phyloP scores from a whole-genome alignment of 2,888 invertebrate genomes.

The Opisthograptis luteolata region DNA sequence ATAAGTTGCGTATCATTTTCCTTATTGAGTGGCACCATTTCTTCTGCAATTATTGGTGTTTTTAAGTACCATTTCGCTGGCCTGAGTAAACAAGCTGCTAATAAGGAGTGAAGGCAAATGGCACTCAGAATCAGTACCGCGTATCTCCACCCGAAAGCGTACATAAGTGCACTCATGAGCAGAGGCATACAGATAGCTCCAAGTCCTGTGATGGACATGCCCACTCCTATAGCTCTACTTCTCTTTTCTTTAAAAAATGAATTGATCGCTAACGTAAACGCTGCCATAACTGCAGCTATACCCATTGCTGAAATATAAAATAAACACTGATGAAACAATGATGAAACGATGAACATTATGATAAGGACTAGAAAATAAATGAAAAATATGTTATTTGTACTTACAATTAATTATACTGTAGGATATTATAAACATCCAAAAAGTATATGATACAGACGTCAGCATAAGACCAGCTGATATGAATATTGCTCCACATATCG shows the following conservation, averaged over 20 bases:
- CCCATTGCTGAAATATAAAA: constrained; percentile 84
- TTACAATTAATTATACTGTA: constrained; percentile 89
- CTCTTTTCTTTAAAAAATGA: constrained; percentile 86
- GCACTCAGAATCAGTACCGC: constrained; percentile 86
- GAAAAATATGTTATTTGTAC: constrained; percentile 64
- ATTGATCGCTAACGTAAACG: constrained; percentile 86
- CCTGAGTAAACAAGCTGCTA: constrained; percentile 85
- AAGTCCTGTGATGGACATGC: constrained; percentile 86
- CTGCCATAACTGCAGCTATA: constrained; percentile 83
- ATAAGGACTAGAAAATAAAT: no score
- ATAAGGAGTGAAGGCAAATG: constrained; percentile 84
- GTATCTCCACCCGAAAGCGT: constrained; percentile 83
- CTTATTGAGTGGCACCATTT: constrained; percentile 61
- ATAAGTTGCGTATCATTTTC: constrained; percentile 56
- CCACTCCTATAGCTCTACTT: constrained; percentile 85
- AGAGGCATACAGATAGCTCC: constrained; percentile 88
- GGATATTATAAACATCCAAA: constrained; percentile 84
- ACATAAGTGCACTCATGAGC: constrained; percentile 82
- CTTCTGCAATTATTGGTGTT: constrained; percentile 57
- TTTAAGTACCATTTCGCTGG: constrained; percentile 88
- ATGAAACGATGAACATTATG: no score
- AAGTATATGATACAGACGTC: constrained; percentile 83
- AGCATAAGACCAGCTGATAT: constrained; percentile 84
- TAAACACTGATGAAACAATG: constrained; percentile 56
- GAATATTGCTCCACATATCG: constrained; percentile 81